A percentile compares a stretch with the other conserved stretches of the same genome.
phyloP scores from a whole-genome alignment of 2,888 invertebrate species.

The Acanthosepion esculentum region DNA sequence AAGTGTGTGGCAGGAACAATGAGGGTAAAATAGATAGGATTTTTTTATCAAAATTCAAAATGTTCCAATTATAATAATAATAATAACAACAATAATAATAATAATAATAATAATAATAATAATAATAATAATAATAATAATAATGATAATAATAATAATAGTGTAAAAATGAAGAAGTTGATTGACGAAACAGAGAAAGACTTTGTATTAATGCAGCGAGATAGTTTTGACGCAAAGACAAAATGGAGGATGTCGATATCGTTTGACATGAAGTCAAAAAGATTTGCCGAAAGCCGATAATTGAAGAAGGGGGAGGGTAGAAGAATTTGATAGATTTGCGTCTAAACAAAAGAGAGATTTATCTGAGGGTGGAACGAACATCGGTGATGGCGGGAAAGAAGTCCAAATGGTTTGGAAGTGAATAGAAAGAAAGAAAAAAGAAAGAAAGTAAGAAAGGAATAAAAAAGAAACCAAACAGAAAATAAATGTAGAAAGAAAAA shows the following conservation, averaged over 20 bases:
- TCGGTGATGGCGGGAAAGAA: too few relatives aligned
- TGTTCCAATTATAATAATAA: background rate
- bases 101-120: background rate
- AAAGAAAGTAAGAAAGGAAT: background rate
- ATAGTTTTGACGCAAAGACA: background rate
- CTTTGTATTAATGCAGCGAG: background rate
- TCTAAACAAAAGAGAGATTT: background rate
- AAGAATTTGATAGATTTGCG: background rate
- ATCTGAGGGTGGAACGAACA: background rate
- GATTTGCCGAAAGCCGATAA: constrained; percentile 10
- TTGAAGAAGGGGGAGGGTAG: background rate
- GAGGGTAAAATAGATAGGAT: too few relatives aligned
- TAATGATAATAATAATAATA: background rate
- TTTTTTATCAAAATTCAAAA: background rate
- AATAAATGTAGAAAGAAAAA: background rate
- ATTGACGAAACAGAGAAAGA: background rate
- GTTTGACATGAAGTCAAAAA: background rate
- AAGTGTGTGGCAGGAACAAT: too few relatives aligned
- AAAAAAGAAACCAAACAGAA: background rate
- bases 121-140: background rate
- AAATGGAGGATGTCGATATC: background rate
- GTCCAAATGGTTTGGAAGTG: background rate
- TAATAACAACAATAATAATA: background rate
- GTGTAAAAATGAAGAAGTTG: background rate
- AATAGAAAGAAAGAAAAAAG: background rate